Conservation (phyloP, 2,888 invertebrate species). For the Acleris sparsana region DNA sequence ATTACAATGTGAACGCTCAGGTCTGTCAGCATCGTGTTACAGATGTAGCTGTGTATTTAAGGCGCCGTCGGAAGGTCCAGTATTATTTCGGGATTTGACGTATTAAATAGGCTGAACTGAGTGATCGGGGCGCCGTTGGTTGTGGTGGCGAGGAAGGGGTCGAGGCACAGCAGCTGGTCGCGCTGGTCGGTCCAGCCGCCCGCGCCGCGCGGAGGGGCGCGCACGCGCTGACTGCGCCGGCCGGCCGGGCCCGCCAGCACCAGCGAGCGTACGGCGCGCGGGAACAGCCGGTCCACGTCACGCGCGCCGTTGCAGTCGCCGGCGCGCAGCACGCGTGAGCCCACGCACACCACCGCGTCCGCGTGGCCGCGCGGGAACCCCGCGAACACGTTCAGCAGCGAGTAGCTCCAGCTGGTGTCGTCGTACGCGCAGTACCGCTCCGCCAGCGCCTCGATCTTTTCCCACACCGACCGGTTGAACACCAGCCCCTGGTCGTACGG, state of each 20-base stretch:
- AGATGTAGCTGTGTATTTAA: too few relatives aligned
- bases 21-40: too few relatives aligned
- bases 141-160: constrained; percentile 43
- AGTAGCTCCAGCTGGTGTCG: constrained; percentile 61
- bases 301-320: constrained; percentile 40
- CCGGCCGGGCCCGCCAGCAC: constrained; percentile 46
- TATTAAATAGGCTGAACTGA: not conserved
- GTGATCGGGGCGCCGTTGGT: not conserved
- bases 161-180: constrained; percentile 57
- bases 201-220: constrained; percentile 43
- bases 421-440: constrained; percentile 53
- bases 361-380: constrained; percentile 42
- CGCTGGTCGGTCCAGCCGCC: constrained; percentile 58
- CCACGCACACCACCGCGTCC: constrained; percentile 48
- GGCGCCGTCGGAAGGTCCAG: too few relatives aligned
- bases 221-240: constrained; percentile 37
- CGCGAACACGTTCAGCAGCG: constrained; percentile 50
- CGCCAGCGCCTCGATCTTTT: constrained; percentile 43
- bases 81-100: not conserved
- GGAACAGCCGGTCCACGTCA: constrained; percentile 42
- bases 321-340: constrained; percentile 51
- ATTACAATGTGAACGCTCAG: too few relatives aligned
- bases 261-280: constrained; percentile 46
- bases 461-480: constrained; percentile 56
- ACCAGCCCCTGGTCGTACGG: constrained; percentile 53